A percentile compares a stretch with the other conserved stretches of the same genome.
These are phyloP conservation scores for Bufo bufo DNA, from an alignment of 2,113 vertebrate genomes.

Conservation along the genomic window DNA sequence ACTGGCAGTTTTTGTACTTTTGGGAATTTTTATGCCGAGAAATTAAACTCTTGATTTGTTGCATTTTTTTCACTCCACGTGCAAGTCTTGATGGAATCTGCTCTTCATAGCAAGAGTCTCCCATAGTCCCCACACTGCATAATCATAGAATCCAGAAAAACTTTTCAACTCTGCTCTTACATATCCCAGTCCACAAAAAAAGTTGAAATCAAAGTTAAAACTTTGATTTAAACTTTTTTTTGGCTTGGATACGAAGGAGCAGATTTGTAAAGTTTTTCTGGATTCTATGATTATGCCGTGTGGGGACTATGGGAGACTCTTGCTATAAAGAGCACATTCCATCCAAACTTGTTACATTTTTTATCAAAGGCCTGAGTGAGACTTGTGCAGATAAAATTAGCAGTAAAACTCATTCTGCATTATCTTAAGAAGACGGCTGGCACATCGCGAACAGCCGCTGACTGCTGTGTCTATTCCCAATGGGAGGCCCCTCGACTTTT, in stretches of 20 bases:
- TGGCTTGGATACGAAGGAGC: not conserved
- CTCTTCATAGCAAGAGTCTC: not conserved
- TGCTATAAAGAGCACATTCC: not conserved
- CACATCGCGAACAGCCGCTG: not conserved
- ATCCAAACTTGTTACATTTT: constrained; percentile 33
- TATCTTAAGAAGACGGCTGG: not conserved
- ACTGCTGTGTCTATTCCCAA: constrained; percentile 13
- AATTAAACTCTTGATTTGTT: no score
- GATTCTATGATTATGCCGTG: not conserved
- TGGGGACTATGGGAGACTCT: not conserved
- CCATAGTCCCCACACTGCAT: not conserved
- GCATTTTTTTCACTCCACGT: no score
- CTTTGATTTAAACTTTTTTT: not conserved
- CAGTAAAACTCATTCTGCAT: constrained; percentile 5
- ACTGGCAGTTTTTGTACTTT: no score
- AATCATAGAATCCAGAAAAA: not conserved
- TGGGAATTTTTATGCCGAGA: not conserved
- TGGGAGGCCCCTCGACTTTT: not conserved
- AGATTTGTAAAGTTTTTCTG: not conserved
- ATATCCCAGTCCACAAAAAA: not conserved
- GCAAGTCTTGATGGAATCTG: constrained; percentile 7
- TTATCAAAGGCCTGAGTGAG: constrained; percentile 1
- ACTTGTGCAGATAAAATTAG: not conserved
- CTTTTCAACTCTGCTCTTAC: not conserved
- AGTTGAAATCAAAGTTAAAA: not conserved